Conservation (phyloP, 2,888 invertebrate genomes). For the Sycophila texana region DNA sequence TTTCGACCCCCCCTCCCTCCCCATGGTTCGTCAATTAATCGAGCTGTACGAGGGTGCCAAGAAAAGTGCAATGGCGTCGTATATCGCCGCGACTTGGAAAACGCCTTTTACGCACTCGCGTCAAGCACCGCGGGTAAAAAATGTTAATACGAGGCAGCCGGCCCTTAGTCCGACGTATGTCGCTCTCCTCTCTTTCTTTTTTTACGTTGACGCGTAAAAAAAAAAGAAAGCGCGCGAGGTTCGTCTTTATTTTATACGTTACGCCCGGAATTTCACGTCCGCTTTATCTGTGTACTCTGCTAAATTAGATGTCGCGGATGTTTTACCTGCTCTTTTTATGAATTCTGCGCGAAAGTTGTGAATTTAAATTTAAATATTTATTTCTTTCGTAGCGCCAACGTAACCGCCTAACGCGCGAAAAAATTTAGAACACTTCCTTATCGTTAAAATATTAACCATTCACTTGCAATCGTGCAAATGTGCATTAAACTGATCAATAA, state of each 20-base stretch:
- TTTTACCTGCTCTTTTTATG: not conserved
- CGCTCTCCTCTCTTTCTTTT: not conserved
- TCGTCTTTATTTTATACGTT: constrained; percentile 6
- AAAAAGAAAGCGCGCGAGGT: constrained; percentile 6
- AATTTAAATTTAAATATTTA: not conserved
- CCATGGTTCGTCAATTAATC: constrained; percentile 69
- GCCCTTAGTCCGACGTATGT: constrained; percentile 36
- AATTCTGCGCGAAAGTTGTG: not conserved
- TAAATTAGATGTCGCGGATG: constrained; percentile 31
- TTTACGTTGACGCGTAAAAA: constrained; percentile 32
- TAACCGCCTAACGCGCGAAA: no score
- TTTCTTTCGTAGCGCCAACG: no score
- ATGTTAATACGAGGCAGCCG: not conserved
- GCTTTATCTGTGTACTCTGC: constrained; percentile 36
- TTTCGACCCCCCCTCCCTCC: constrained; percentile 66
- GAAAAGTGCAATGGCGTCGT: constrained; percentile 67
- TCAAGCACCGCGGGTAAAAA: constrained; percentile 20
- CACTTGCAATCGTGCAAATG: no score
- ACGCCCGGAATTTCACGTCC: constrained; percentile 17
- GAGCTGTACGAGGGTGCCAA: constrained; percentile 65
- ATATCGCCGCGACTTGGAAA: constrained; percentile 42
- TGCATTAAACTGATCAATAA: no score
- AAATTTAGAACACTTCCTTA: no score
- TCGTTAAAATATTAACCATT: no score
- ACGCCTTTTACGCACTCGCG: not conserved